Evolutionary conservation across 2,888 invertebrate genomes (phyloP), one percentile per base, ranked within the genome.

Genomic region (Heliconius erato): DNA sequence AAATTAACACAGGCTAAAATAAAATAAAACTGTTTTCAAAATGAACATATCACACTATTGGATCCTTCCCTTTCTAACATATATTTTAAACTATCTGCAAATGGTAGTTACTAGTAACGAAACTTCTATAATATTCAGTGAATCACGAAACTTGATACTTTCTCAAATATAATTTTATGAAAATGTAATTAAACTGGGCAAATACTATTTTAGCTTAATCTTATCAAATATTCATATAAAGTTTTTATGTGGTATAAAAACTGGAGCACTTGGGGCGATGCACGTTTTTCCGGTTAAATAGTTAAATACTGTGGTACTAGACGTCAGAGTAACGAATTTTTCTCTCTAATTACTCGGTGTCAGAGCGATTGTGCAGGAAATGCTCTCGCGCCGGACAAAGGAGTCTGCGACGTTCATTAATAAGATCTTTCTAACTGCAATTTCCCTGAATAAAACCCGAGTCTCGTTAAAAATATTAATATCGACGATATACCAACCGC

Each of bases 371-470:
- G 94, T 94, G 93, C 92, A 93, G 94, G 94, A 93, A 94, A 94
- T 94, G 93, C 93, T 92, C 91, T 88, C 88, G 91, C 91, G 90
- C 90, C 90, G 93, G 92, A 94, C 94, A 95, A 95, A 95, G 92
- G 91, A 90, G 88, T 87, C 89, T 89, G 92, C 91, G 94, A 95
- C 95, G 94, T 95, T 95, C 95, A 96, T 95, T 96, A 96, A 95
- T 95, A 95, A 94, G 93, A 94, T 95, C 95, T 94, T 93, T 94
- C 94, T 93, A 94, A 94, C 94, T 95, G 95, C 95, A 95, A 94
- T 94, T 93, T 93, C 89, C 91, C 91, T 94, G 94, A 95, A 95
- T 94, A 94, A 94, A 94, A 95, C 92, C 92, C 87, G 89, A 89
- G 89, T 89, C 91, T 90, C 91, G 89, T 89, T 89, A 91, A 93